Evolutionary conservation across 2,797 vertebrate species (phyloP).

Genomic region (Sciurus carolinensis): DNA sequence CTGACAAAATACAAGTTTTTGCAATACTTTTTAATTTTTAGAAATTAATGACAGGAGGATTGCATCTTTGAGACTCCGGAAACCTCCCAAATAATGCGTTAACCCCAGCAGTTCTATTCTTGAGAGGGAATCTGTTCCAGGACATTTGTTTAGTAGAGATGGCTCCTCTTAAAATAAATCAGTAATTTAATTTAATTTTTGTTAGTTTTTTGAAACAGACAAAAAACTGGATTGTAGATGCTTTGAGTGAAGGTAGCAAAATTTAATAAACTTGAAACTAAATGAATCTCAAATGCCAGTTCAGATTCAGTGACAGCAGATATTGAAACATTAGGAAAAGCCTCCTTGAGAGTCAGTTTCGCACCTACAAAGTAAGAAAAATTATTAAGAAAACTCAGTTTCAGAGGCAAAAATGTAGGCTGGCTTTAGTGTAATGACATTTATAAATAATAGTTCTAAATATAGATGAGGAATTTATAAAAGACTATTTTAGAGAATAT

Average conservation of each 20-base stretch:
- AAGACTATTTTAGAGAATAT: slow-evolving; percentile 54
- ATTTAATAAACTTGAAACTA: slow-evolving; percentile 60
- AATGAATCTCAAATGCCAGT: slow-evolving; percentile 55
- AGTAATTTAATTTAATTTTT: background rate
- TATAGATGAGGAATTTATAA: slow-evolving; percentile 20
- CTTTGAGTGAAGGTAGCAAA: background rate
- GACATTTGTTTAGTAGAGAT: background rate
- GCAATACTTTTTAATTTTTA: background rate
- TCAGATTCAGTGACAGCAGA: slow-evolving; percentile 31
- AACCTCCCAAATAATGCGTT: background rate
- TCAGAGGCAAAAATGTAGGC: slow-evolving; percentile 1
- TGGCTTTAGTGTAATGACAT: background rate
- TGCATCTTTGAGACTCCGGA: background rate
- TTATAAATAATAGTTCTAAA: slow-evolving; percentile 65
- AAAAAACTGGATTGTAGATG: background rate
- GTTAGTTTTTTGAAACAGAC: background rate
- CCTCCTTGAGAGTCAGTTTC: slow-evolving; percentile 32
- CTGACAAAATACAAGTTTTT: background rate
- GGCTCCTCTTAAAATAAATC: background rate
- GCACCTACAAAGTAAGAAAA: slow-evolving; percentile 57
- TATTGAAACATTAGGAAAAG: slow-evolving; percentile 62
- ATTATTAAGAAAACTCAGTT: slow-evolving; percentile 53
- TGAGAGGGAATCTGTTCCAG: background rate
- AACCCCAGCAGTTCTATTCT: background rate
- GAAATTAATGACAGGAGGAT: background rate